These are phyloP conservation scores for Desmophyllum pertusum DNA, from an alignment of 92 coral and sea anemone genomes.

Conservation along the genomic window DNA sequence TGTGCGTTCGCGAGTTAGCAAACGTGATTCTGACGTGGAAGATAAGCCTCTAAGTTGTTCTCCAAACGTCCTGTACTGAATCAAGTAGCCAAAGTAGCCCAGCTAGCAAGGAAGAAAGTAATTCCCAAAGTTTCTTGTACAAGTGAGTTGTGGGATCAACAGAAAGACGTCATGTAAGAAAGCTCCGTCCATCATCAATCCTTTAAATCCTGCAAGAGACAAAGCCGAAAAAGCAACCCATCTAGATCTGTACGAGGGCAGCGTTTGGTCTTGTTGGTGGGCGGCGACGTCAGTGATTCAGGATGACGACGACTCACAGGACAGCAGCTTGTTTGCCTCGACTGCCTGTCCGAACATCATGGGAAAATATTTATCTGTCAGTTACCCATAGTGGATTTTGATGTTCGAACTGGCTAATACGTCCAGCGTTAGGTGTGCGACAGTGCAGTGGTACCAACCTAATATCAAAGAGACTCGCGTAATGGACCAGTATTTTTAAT, in stretches of 20 bases:
- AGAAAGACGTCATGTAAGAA: neutral
- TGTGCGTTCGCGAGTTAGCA: neutral
- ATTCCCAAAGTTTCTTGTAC: neutral
- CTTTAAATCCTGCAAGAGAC: neutral
- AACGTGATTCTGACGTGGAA: slow-evolving; percentile 7
- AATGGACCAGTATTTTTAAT: no score
- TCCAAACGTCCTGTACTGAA: neutral
- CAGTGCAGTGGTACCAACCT: slow-evolving; percentile 76
- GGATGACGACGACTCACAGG: slow-evolving; percentile 21
- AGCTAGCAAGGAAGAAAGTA: neutral
- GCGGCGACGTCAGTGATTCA: slow-evolving; percentile 18
- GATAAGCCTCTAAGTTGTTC: neutral
- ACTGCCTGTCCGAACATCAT: slow-evolving; percentile 82
- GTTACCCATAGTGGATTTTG: slow-evolving; percentile 88
- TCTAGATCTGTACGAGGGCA: slow-evolving; percentile 10
- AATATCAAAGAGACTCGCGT: slow-evolving; percentile 75
- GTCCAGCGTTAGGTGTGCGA: slow-evolving; percentile 81
- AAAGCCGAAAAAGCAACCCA: neutral
- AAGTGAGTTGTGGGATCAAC: neutral
- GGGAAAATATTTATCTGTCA: slow-evolving; percentile 96
- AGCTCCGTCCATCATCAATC: neutral
- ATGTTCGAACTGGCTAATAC: slow-evolving; percentile 76
- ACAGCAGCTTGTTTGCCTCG: slow-evolving; percentile 38
- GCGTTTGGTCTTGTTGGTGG: slow-evolving; percentile 53
- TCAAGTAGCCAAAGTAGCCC: neutral